Base-by-base conservation (phyloP, 2,797 vertebrate species). In the Heteromormyrus szaboi region DNA sequence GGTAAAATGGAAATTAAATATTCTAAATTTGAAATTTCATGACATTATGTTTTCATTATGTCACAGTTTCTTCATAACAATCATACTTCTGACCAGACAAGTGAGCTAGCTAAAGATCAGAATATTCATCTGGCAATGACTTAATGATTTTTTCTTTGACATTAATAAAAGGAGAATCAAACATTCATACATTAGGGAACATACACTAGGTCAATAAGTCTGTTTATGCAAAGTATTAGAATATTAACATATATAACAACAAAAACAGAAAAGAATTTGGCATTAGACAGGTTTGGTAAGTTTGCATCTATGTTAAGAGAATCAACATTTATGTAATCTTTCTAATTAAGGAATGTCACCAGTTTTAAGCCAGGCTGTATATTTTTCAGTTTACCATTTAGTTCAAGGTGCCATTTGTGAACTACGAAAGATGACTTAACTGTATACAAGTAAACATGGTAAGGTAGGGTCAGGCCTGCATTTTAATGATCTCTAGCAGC, bases 361-460 rank as follows among this genome's bases (percentile, higher is more conserved):
- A 81, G 41, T 19, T 79, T 41, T 44, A 79, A 79, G 19, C 1
- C 72, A 72, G 29, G 11, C 65, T 37, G 29, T 37, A 72, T 37
- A 72, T 17, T 37, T 37, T 37, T 72, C 68, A 81, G 37, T 81
- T 81, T 9, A 46, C 19, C 41, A n/a, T 46, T 46, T 81, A 44
- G 6, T 46, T 19, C 76, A 9, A 46, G 76, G 4, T 81, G 41
- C 19, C 19, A 46, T 81, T 46, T 46, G 41, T 81, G 76, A 44
- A 44, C 41, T 72, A 41, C 4, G 0, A 72, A 72, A 72, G 12
- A 37, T 37, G 25, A 76, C 29, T 37, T 12, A 44, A 76, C 37
- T 46, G 76, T n/a, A 44, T 44, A 44, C 76, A 81, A 81, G 76
- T 44, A 81, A n/a, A 81, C 76, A 81, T 81, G 41, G 76, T 81